phyloP scores from a whole-genome alignment of 2,888 invertebrate species.

The Pelosia muscerda region DNA sequence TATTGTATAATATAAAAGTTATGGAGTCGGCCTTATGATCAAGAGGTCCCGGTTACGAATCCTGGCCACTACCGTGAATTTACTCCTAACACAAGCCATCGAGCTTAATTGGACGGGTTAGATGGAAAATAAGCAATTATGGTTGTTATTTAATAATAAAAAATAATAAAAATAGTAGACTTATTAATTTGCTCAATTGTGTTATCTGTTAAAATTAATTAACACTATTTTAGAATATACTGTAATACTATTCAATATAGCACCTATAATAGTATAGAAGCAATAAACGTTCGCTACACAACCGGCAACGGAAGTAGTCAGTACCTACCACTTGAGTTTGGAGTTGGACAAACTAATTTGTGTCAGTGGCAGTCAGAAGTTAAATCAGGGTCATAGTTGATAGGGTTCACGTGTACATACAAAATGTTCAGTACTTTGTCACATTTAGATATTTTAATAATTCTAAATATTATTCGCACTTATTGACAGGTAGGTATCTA shows the following conservation, averaged over 20 bases:
- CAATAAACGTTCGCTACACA: slow-evolving; percentile 57
- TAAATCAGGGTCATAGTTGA: slow-evolving; percentile 67
- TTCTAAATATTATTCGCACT: too few relatives aligned
- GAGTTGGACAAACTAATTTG: slow-evolving; percentile 76
- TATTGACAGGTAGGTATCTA: too few relatives aligned
- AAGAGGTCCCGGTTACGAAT: too few relatives aligned
- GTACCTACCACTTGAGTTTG: slow-evolving; percentile 73
- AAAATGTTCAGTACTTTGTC: neutral
- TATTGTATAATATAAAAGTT: too few relatives aligned
- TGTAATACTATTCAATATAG: slow-evolving; percentile 20
- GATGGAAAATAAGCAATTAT: too few relatives aligned
- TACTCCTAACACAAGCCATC: too few relatives aligned
- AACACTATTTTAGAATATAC: neutral
- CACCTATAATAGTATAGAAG: slow-evolving; percentile 43
- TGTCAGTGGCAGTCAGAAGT: slow-evolving; percentile 71
- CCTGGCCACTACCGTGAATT: too few relatives aligned
- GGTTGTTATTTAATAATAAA: too few relatives aligned
- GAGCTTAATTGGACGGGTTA: too few relatives aligned
- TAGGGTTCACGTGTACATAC: slow-evolving; percentile 43
- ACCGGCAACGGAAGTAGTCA: slow-evolving; percentile 74
- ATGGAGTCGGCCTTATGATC: too few relatives aligned
- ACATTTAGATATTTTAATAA: neutral
- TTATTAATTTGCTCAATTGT: neutral
- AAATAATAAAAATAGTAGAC: too few relatives aligned
- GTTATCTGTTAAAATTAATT: neutral